Base-by-base conservation (phyloP, 2,113 vertebrate species). In the Mastomys coucha region DNA sequence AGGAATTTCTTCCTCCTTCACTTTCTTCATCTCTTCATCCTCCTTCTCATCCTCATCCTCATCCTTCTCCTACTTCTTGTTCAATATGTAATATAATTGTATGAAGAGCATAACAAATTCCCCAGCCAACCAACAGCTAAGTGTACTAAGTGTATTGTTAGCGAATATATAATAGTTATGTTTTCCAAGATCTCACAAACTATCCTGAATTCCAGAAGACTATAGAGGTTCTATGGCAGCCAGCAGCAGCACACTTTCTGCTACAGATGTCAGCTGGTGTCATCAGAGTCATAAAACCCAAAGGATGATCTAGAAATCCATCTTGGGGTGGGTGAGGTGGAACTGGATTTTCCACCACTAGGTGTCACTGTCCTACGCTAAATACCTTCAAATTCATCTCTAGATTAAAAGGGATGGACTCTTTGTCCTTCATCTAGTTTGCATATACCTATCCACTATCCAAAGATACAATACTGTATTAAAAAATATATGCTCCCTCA, bases 351-450 rank as follows among this genome's bases (percentile, higher is more conserved):
- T 67, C 0, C 7, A 89, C 96, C 97, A 96, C 94, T 86, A 97
- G 97, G 85, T 97, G 97, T 85, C 97, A 93, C 93, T 97, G 58
- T 97, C 33, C 56, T 26, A 45, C 96, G 7, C 96, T 88, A 96
- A 93, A 24, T 33, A 0, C 16, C 53, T 2, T 91, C 42, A 60
- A 78, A 78, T 14, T 58, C 8, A 2, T 39, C 70, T 78, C 11
- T 26, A 53, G 76, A 86, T 81, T 31, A 58, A 78, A 42, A 17
- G 9, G 69, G 73, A 45, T 17, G 45, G 36, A 53, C 93, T 92
- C 51, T 90, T 89, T 22, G 33, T 31, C 73, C 11, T 60, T 67
- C 17, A 72, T 88, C 1, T 63, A 81, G 53, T 58, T 92, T 91
- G 24, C 67, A 63, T 56, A 28, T 53, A 45, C 7, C 19, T 76